Evolutionary conservation across 2,113 vertebrate genomes (phyloP).

Genomic region (Brachirus orientalis): DNA sequence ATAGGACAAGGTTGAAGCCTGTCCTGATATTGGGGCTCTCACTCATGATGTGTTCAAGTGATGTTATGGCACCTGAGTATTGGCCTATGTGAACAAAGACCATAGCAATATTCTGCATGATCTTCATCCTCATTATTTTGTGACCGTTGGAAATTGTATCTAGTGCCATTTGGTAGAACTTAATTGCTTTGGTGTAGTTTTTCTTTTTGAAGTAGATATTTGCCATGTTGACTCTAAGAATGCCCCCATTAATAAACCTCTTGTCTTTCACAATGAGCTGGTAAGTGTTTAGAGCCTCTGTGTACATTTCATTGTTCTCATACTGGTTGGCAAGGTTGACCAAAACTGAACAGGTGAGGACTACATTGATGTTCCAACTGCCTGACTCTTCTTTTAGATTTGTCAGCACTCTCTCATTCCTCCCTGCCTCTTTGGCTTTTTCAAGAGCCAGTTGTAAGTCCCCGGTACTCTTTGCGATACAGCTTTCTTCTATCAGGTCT

Average conservation of each 20-base stretch:
- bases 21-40: conserved; percentile 91
- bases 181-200: conserved; percentile 95
- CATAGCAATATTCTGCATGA: conserved; percentile 97
- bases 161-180: conserved; percentile 98
- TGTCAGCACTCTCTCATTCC: conserved; percentile 90
- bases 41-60: conserved; percentile 95
- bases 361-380: conserved; percentile 88
- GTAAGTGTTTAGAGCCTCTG: conserved; percentile 94
- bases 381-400: conserved; percentile 90
- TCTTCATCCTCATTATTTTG: conserved; percentile 95
- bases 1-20: conserved; percentile 92
- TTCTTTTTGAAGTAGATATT: conserved; percentile 97
- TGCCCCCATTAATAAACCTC: conserved; percentile 94
- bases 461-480: conserved; percentile 89
- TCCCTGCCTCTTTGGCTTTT: conserved; percentile 96
- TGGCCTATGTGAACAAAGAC: conserved; percentile 93
- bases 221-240: conserved; percentile 96
- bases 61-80: conserved; percentile 91
- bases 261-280: conserved; percentile 98
- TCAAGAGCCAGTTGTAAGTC: conserved; percentile 92
- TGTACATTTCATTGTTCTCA: conserved; percentile 94
- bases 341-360: conserved; percentile 94
- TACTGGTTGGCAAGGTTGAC: conserved; percentile 97
- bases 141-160: conserved; percentile 93
- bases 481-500: conserved; percentile 96